phyloP scores from a whole-genome alignment of 1,140 invertebrate genomes.

The Luehdorfia chinensis region DNA sequence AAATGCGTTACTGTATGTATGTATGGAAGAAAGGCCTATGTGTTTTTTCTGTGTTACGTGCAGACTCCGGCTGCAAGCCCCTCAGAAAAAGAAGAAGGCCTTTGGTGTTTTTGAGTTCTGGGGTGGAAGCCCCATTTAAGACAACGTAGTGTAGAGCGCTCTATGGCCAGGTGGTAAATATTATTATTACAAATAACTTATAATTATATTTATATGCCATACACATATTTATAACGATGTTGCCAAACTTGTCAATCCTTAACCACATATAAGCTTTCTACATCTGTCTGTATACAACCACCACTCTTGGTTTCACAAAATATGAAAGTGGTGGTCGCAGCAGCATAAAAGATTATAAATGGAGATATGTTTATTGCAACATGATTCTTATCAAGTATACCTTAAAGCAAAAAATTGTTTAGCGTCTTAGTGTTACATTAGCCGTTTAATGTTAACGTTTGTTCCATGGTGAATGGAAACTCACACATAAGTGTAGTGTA shows the following conservation, averaged over 20 bases:
- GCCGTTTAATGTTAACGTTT: slow-evolving; percentile 4
- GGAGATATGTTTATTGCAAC: not conserved
- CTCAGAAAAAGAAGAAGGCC: too few relatives aligned
- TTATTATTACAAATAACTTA: slow-evolving; percentile 14
- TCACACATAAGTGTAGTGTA: slow-evolving; percentile 25
- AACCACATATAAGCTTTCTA: slow-evolving; percentile 27
- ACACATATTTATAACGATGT: slow-evolving; percentile 7
- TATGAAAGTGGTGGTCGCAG: slow-evolving; percentile 43
- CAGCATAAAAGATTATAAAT: slow-evolving; percentile 14
- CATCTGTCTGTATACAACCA: slow-evolving; percentile 25
- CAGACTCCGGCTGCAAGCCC: too few relatives aligned
- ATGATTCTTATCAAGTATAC: not conserved
- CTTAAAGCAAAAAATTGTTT: slow-evolving; percentile 2
- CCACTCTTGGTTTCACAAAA: slow-evolving; percentile 49
- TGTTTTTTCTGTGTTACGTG: too few relatives aligned
- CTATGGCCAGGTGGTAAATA: too few relatives aligned
- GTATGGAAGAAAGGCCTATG: too few relatives aligned
- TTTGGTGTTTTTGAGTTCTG: too few relatives aligned
- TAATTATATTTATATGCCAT: slow-evolving; percentile 4
- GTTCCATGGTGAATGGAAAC: slow-evolving; percentile 42
- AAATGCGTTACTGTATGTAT: too few relatives aligned
- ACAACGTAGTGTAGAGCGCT: too few relatives aligned
- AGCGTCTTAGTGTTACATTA: not conserved
- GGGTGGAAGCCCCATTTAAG: too few relatives aligned
- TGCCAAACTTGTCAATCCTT: slow-evolving; percentile 7